Evolutionary conservation across 2,113 vertebrate genomes (phyloP).

Genomic region (Ctenodactylus gundi): DNA sequence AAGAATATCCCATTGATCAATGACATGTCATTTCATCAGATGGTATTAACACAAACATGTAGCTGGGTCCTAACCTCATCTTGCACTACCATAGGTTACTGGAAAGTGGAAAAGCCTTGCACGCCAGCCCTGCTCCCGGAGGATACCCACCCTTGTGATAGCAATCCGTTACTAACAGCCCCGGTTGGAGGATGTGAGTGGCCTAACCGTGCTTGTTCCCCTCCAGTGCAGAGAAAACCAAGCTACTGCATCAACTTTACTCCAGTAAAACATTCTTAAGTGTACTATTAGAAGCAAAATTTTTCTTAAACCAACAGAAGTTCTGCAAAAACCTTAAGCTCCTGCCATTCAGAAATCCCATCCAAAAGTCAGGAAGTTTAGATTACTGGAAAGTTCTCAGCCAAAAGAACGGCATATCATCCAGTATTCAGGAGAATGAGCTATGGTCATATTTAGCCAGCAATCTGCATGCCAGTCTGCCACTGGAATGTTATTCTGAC

Average conservation of each 20-base stretch:
- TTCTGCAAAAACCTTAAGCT: background rate
- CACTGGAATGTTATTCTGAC: slow-evolving; percentile 39
- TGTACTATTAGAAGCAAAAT: background rate
- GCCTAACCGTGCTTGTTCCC: slow-evolving; percentile 81
- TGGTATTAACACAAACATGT: slow-evolving; percentile 83
- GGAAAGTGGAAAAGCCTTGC: slow-evolving; percentile 98
- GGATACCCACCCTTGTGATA: slow-evolving; percentile 94
- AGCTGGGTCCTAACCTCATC: slow-evolving; percentile 83
- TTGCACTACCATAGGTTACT: slow-evolving; percentile 96
- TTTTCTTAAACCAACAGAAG: background rate
- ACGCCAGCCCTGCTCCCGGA: slow-evolving; percentile 91
- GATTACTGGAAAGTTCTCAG: background rate
- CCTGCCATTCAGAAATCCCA: background rate
- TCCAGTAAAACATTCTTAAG: background rate
- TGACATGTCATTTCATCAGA: slow-evolving; percentile 76
- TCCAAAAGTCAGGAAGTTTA: background rate
- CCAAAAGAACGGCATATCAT: background rate
- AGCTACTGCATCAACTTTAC: background rate
- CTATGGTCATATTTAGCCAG: background rate
- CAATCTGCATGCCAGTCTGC: background rate
- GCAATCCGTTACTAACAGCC: slow-evolving; percentile 98
- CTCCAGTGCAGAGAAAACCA: slow-evolving; percentile 37
- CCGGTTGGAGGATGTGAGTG: slow-evolving; percentile 98
- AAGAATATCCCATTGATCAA: slow-evolving; percentile 68
- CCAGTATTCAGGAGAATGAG: background rate